Base-by-base conservation (phyloP, 2,888 invertebrate species). In the Nasonovia ribisnigri region DNA sequence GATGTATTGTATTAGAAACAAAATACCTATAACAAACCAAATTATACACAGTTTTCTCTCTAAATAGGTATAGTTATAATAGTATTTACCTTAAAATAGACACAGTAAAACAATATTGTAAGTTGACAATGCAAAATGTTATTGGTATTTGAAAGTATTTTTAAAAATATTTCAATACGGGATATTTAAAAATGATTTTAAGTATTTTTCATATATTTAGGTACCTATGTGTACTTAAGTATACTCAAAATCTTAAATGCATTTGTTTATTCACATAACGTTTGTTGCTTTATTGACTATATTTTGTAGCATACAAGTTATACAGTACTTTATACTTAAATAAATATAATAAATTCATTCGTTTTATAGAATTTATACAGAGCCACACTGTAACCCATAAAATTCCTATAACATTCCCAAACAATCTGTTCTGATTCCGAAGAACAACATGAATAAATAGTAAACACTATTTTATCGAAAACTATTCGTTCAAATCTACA, bases 211-310 rank as follows among this genome's bases (percentile, higher is more conserved):
- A 77, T 77, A 36, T 24, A 42, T 77, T 36, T 8, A 77, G 36
- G 77, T 36, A 77, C 36, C 36, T 77, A 36, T 36, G 77, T 77
- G 77, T 77, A 77, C 36, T 20, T 36, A 20, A 36, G 77, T 36
- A 8, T 77, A 20, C 77, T 77, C 36, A 77, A n/a, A n/a, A n/a
- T n/a, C n/a, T n/a, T n/a, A n/a, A 77, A 77, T 77, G 36, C 77
- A 77, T 77, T 77, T 77, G 77, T 36, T 77, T 36, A 36, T 77
- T 77, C 77, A 77, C 77, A 36, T 36, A 36, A 77, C 20, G 36
- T 77, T 77, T 77, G 42, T 77, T 77, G 77, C 77, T 77, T 77
- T 77, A 42, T 77, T 77, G 77, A 77, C 77, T 77, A 77, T 77
- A 77, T 20, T 77, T 36, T 77, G 77, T 77, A 0, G 77, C 42